Base-by-base conservation (phyloP, 2,888 invertebrate species). In the Notocelia uddmanniana region DNA sequence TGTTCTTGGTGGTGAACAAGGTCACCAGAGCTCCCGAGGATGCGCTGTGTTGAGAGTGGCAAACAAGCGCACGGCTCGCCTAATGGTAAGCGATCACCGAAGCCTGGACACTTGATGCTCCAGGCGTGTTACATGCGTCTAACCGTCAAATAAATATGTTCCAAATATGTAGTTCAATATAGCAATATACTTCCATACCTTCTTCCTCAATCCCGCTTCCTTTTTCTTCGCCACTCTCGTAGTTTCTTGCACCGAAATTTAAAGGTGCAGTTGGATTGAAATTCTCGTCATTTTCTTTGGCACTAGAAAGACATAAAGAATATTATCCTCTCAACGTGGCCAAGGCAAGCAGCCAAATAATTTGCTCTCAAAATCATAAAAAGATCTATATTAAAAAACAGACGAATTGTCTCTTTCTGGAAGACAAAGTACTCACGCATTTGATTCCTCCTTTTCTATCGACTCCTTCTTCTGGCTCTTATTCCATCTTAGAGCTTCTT, bases 401-500 rank as follows among this genome's bases (percentile, higher is more conserved):
- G 3, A 26, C 26, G 26, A 2, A 26, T 26, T 5, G 3, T 26
- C 26, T 26, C 26, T 26, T 26, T 26, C 5, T 45, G 1, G 21
- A 11, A 23, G 0, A 21, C 9, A 11, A 23, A 34, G 18, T 31
- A 52, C 26, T 59, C 31, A 41, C 68, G 5, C 57, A 48, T 34
- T 72, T 73, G 59, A 55, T 66, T 26, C 59, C 62, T 48, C 26
- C 19, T 58, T 18, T 15, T 23, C 37, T 59, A n/a, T 63, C 68
- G 19, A 48, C 60, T 21, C 31, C 50, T 71, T 71, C 67, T 62
- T 77, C 76, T 8, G 76, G 57, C 3, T 76, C 75, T 41, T 78
- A 67, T 26, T 77, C 76, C 50, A 76, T 69, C 19, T 77, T 55
- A 64, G 69, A 68, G 64, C 70, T 74, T 75, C 76, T 76, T 63